A percentile compares a stretch with the other conserved stretches of the same genome.
phyloP scores from a whole-genome alignment of 2,888 invertebrate species.

The Pheosia tremula region DNA sequence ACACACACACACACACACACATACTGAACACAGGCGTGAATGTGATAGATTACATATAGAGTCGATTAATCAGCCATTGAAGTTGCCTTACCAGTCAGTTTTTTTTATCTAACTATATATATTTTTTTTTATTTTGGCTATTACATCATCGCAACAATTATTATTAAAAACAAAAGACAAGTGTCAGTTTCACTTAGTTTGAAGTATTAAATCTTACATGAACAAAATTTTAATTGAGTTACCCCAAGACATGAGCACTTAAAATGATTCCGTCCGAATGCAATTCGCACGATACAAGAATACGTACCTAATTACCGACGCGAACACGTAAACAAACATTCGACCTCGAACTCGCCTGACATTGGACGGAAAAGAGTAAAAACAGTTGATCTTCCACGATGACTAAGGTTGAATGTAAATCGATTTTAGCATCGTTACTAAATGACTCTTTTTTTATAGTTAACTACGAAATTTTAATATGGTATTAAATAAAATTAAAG shows the following conservation, averaged over 20 bases:
- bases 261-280: slow-evolving; percentile 53
- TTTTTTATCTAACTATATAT: too few species aligned
- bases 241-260: slow-evolving; percentile 30
- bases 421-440: not conserved
- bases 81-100: too few species aligned
- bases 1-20: too few species aligned
- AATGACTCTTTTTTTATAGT: not conserved
- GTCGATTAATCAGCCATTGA: too few species aligned
- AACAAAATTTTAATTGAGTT: slow-evolving; percentile 39
- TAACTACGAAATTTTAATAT: too few species aligned
- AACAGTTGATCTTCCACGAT: slow-evolving; percentile 46
- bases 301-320: slow-evolving; percentile 54
- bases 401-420: slow-evolving; percentile 5
- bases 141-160: too few species aligned
- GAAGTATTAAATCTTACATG: slow-evolving; percentile 18
- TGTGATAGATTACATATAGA: too few species aligned
- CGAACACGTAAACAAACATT: slow-evolving; percentile 62
- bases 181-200: too few species aligned
- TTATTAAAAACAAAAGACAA: too few species aligned
- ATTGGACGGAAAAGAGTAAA: slow-evolving; percentile 51
- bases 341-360: slow-evolving; percentile 69
- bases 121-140: too few species aligned
- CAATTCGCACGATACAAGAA: slow-evolving; percentile 10
- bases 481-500: not conserved
- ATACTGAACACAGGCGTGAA: too few species aligned